Evolutionary conservation across 2,113 vertebrate species (phyloP).

Genomic region (Heterotilapia buettikoferi): DNA sequence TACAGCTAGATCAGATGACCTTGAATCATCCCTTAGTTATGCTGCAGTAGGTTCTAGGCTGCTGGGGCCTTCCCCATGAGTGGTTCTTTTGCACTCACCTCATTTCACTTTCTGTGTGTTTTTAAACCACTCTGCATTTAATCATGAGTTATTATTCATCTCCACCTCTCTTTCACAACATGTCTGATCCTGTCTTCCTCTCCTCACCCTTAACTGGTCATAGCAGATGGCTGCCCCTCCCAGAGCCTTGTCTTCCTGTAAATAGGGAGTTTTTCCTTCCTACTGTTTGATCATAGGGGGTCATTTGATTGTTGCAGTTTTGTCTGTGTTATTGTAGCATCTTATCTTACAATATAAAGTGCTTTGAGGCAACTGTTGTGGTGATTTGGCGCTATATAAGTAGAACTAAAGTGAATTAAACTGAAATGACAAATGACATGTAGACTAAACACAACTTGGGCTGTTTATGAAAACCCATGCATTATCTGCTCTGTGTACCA

Average conservation of each 20-base stretch:
- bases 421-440: neutral
- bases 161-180: neutral
- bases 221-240: neutral
- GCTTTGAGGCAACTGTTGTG: neutral
- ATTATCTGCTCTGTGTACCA: conserved; percentile 41
- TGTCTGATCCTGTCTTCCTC: neutral
- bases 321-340: neutral
- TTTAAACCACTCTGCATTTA: neutral
- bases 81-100: neutral
- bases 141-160: neutral
- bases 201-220: rapidly evolving
- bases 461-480: neutral
- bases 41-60: neutral
- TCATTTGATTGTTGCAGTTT: neutral
- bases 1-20: rapidly evolving
- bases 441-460: neutral
- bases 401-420: neutral
- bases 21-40: neutral
- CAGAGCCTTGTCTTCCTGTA: neutral
- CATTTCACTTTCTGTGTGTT: neutral
- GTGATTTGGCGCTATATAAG: neutral
- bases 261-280: neutral
- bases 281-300: neutral
- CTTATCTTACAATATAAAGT: neutral
- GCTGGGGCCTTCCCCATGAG: neutral